Percentiles rank a stretch among this genome's conserved stretches.
phyloP scores from a whole-genome alignment of 2,797 vertebrate species.

The Anguilla obscura region DNA sequence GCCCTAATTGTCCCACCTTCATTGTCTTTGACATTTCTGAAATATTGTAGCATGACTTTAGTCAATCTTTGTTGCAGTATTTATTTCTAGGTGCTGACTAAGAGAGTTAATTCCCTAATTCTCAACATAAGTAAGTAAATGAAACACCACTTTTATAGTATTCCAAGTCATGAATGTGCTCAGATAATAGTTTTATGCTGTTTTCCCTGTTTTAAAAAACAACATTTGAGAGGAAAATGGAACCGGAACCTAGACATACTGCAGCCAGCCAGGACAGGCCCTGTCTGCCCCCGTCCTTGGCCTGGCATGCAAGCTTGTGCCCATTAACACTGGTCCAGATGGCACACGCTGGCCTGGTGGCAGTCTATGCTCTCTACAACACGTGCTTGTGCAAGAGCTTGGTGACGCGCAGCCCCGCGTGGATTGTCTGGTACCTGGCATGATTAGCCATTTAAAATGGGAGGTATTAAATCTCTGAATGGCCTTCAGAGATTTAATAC shows the following conservation, averaged over 20 bases:
- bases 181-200: background rate
- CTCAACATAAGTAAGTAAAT: background rate
- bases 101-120: background rate
- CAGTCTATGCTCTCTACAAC: background rate
- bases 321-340: background rate
- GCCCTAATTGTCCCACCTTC: background rate
- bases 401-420: background rate
- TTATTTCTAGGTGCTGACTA: background rate
- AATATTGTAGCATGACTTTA: background rate
- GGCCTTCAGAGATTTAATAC: background rate
- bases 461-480: background rate
- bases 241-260: background rate
- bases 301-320: background rate
- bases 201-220: background rate
- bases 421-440: background rate
- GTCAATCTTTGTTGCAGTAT: background rate
- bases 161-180: too few species aligned
- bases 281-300: background rate
- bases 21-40: background rate
- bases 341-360: background rate
- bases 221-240: background rate
- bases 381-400: background rate
- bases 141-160: background rate
- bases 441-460: background rate
- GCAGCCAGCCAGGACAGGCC: background rate